phyloP scores from a whole-genome alignment of 2,797 vertebrate genomes.

The Sebastes goodei region DNA sequence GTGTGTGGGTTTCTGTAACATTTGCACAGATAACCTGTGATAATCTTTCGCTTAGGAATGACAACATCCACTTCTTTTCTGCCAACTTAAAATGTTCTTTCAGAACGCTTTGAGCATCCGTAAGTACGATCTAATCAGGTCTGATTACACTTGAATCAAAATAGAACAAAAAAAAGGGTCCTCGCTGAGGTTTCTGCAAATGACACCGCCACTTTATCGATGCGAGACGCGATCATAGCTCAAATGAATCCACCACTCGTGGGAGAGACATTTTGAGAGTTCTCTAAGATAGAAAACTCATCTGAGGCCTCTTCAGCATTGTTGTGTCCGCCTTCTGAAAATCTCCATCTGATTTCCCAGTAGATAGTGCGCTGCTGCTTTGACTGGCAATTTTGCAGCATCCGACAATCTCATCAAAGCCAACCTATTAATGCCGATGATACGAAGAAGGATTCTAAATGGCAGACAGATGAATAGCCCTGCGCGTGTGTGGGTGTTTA shows the following conservation, averaged over 20 bases:
- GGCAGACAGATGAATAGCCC: slow-evolving; percentile 63
- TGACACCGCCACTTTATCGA: slow-evolving; percentile 29
- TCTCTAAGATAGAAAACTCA: slow-evolving; percentile 68
- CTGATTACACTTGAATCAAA: slow-evolving; percentile 35
- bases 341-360: slow-evolving; percentile 77
- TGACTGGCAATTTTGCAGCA: slow-evolving; percentile 68
- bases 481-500: slow-evolving; percentile 62
- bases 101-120: background rate
- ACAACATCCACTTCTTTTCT: background rate
- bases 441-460: slow-evolving; percentile 67
- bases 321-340: slow-evolving; percentile 62
- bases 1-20: background rate
- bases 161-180: background rate
- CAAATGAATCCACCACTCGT: slow-evolving; percentile 48
- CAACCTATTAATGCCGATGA: slow-evolving; percentile 70
- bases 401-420: slow-evolving; percentile 77
- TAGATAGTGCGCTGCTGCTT: slow-evolving; percentile 53
- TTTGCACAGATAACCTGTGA: slow-evolving; percentile 2
- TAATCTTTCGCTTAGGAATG: slow-evolving; percentile 12
- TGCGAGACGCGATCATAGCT: slow-evolving; percentile 38
- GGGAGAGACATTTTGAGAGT: slow-evolving; percentile 54
- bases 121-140: slow-evolving; percentile 4
- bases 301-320: slow-evolving; percentile 68
- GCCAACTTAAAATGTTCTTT: slow-evolving; percentile 5
- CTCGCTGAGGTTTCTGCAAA: slow-evolving; percentile 7